These are phyloP conservation scores for Onthophagus taurus DNA, from an alignment of 1,140 invertebrate species.

Conservation along the genomic window DNA sequence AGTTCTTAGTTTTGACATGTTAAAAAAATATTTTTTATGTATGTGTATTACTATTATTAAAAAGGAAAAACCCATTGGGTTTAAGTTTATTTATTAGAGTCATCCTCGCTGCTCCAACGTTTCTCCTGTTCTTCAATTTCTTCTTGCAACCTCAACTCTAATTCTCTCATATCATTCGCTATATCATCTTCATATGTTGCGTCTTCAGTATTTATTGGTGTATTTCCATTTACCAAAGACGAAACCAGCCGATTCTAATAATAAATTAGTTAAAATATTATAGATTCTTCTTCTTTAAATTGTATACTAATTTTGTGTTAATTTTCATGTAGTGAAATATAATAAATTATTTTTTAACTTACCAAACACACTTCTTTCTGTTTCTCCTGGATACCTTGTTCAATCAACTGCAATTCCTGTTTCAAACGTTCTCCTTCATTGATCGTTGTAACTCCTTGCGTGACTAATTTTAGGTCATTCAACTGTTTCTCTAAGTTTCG, in stretches of 20 bases:
- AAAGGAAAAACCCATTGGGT: slow-evolving; percentile 32
- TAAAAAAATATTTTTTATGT: too few species aligned
- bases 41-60: too few species aligned
- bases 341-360: slow-evolving; percentile 18
- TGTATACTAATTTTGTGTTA: background rate
- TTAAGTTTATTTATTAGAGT: slow-evolving; percentile 34
- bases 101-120: slow-evolving; percentile 52
- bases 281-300: background rate
- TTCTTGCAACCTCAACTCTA: slow-evolving; percentile 54
- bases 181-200: slow-evolving; percentile 57
- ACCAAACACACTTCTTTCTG: slow-evolving; percentile 52
- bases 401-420: slow-evolving; percentile 54
- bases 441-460: slow-evolving; percentile 38
- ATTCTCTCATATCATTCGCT: slow-evolving; percentile 56
- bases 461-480: slow-evolving; percentile 51
- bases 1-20: too few species aligned
- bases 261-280: slow-evolving; percentile 8
- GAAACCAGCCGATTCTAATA: slow-evolving; percentile 33
- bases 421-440: slow-evolving; percentile 49
- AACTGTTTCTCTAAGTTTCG: slow-evolving; percentile 54
- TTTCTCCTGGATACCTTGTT: slow-evolving; percentile 56
- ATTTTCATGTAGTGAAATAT: background rate
- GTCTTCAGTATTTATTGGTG: slow-evolving; percentile 38
- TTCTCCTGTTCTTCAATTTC: slow-evolving; percentile 59
- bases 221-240: slow-evolving; percentile 23